These are phyloP conservation scores for Prosopocoilus inquinatus DNA, from an alignment of 2,888 invertebrate species.

Conservation along the genomic window DNA sequence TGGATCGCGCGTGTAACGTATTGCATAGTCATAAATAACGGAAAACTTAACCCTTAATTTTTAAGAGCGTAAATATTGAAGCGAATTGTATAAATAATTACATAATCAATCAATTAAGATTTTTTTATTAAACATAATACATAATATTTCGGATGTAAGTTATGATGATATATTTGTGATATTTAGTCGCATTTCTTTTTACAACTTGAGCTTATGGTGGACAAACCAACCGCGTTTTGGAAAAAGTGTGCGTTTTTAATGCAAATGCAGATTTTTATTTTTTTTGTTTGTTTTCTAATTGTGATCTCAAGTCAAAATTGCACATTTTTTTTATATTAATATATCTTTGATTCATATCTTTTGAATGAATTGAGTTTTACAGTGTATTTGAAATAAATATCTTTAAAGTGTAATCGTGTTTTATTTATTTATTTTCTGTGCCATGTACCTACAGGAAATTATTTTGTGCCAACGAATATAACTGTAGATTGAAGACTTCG, in stretches of 20 bases:
- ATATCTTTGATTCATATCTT: constrained; percentile 19
- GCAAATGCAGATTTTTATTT: constrained; percentile 23
- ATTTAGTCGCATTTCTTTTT: constrained; percentile 30
- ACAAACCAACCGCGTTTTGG: neutral
- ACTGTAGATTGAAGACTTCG: no score
- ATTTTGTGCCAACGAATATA: no score
- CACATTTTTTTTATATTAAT: constrained; percentile 24
- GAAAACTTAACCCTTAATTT: no score
- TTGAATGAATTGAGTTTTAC: constrained; percentile 35
- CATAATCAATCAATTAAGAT: neutral
- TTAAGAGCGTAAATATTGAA: no score
- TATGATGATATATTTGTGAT: constrained; percentile 29
- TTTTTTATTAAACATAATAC: no score
- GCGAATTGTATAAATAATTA: constrained; percentile 12
- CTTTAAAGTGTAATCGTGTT: constrained; percentile 32
- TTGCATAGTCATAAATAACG: no score
- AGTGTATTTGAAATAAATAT: constrained; percentile 46
- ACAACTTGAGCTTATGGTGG: neutral
- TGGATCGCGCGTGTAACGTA: no score
- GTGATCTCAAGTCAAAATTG: constrained; percentile 28
- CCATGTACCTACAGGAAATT: no score
- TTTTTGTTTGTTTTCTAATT: constrained; percentile 9
- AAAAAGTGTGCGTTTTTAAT: constrained; percentile 13
- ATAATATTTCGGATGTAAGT: constrained; percentile 1
- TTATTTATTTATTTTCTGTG: constrained; percentile 5